Evolutionary conservation across 2,113 vertebrate genomes (phyloP).

Genomic region (Alaudala cheleensis): DNA sequence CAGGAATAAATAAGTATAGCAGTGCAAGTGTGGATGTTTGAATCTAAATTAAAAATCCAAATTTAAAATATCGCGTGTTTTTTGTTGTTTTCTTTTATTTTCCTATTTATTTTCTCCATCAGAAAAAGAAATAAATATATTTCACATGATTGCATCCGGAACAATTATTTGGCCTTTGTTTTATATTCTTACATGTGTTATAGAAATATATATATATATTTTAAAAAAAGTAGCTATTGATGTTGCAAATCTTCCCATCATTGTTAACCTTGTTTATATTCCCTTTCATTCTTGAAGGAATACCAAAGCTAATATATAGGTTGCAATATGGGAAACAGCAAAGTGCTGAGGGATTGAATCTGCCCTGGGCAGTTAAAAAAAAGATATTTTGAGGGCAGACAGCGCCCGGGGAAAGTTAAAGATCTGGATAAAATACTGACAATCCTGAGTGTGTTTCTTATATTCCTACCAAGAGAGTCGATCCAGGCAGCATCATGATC

Average conservation of each 20-base stretch:
- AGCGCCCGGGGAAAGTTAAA: background rate
- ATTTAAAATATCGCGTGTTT: background rate
- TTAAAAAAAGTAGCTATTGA: background rate
- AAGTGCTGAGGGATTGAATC: background rate
- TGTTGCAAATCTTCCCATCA: background rate
- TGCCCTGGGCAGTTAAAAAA: background rate
- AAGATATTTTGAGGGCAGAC: accelerated
- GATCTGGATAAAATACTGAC: background rate
- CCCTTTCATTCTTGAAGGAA: background rate
- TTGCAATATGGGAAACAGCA: background rate
- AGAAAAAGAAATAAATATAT: background rate
- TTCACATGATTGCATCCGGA: accelerated
- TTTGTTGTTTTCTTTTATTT: background rate
- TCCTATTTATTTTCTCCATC: background rate
- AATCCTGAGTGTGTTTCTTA: background rate
- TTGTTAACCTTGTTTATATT: background rate
- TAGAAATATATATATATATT: background rate
- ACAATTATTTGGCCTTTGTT: background rate
- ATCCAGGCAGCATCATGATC: background rate
- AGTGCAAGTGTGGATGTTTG: background rate
- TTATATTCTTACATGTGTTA: background rate
- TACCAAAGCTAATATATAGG: background rate
- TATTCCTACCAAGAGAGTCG: background rate
- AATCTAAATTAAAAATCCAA: background rate
- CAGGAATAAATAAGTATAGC: background rate